Evolutionary conservation across 35 echinoderm and acorn worm species (phyloP).

Genomic region (Hemicentrotus pulcherrimus): DNA sequence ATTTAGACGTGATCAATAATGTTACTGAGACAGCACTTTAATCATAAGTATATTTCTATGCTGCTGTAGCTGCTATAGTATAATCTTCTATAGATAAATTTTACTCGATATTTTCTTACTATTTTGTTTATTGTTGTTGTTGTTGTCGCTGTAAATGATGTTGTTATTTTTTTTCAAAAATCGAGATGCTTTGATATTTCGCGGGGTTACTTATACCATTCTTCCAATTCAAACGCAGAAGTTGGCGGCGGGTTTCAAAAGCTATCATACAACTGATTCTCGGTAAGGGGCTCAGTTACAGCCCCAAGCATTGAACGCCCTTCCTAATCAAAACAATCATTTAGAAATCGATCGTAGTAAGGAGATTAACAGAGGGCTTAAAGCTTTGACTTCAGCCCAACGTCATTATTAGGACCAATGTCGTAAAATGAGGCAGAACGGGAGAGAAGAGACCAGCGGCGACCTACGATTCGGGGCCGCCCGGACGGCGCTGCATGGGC

Average conservation of each 20-base stretch:
- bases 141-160: neutral
- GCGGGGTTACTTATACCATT: no score
- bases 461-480: neutral
- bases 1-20: no score
- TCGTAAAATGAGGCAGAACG: neutral
- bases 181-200: neutral
- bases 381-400: neutral
- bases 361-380: constrained; percentile 10
- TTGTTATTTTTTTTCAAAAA: neutral
- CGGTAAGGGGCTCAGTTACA: neutral
- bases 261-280: neutral
- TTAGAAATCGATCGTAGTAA: constrained; percentile 4
- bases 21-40: no score
- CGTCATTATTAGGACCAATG: neutral
- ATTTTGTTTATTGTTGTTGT: neutral
- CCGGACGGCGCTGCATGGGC: neutral
- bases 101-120: neutral
- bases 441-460: neutral
- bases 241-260: neutral
- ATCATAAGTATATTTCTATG: no score
- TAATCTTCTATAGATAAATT: no score
- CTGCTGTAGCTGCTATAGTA: no score
- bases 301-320: neutral
- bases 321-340: neutral
- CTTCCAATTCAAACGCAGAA: neutral